Base-by-base conservation (phyloP, 2,888 invertebrate species). In the Drosophila meridionalis region DNA sequence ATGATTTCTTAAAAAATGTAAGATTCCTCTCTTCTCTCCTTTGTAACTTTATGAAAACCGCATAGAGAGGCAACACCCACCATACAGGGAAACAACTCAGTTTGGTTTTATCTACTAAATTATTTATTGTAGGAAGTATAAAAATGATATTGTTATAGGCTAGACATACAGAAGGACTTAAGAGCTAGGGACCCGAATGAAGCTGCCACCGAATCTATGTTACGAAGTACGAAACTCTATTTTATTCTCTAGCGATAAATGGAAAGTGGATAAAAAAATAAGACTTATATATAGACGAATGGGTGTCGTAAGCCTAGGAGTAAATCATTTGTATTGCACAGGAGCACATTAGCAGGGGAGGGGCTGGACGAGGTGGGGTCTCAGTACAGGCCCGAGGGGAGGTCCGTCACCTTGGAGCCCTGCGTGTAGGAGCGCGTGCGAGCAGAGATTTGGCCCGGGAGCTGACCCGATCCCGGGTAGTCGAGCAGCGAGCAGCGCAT, bases 321-420 rank as follows among this genome's bases (percentile, higher is more conserved):
- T 59, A 57, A 58, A 62, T 53, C 42, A 52, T 64, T 63, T 70
- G 70, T 84, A 84, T 84, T 89, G 90, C 84, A 84, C 90, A 79
- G 79, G 66, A 80, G 68, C 83, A 80, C 89, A 80, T 75, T 63
- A 79, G 67, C 50, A 50, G 53, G 68, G 70, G 43, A 58, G 50
- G 62, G 58, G 50, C 64, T 52, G 42, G 12, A 12, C 50, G 57
- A 32, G 32, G n/a, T 3, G 32, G 40, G 6, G 36, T 45, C 8
- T 93, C 88, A 96, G 93, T 96, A 96, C 74, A 96, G 93, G 65
- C 96, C 96, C 52, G 96, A 96, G 76, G 96, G 96, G 93, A 96
- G 94, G 91, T 96, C 96, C 6, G 96, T 96, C 11, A 96, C 94
- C 94, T 96, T 96, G 63, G 95, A 94, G 42, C 93, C 91, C 55